Base-by-base conservation (phyloP, 2,797 vertebrate genomes). In the Spheniscus humboldti region DNA sequence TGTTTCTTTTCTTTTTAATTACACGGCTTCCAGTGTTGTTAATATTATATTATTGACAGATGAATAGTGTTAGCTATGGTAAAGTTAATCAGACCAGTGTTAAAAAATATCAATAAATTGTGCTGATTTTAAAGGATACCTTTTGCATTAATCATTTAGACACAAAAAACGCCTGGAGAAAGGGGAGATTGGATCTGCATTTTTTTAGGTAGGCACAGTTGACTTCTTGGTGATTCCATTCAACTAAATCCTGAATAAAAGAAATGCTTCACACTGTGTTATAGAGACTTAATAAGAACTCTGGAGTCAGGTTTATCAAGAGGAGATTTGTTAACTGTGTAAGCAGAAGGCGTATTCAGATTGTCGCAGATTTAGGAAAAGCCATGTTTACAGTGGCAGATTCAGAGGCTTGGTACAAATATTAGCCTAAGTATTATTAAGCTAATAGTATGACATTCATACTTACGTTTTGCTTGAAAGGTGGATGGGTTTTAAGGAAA, bases 1-100 rank as follows among this genome's bases (percentile, higher is more conserved):
- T 90, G 86, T 60, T 94, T 30, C 8, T 67, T 73, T 79, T 62
- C 50, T 64, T 79, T 89, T 73, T 76, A 79, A 96, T 96, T 95
- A 67, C 89, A 96, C 0, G 1, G 90, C 57, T 96, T 86, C 74
- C 57, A 66, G 50, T 60, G 62, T 20, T 57, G 76, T 78, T 94
- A 94, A 57, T 81, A 50, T 60, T 75, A 56, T 43, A 13, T 57
- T 92, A 72, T 33, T 86, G 94, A 92, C 76, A 92, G 71, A 90
- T 90, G 48, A 81, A 33, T 56, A 60, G 59, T 86, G 88, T 86
- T 93, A 95, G 77, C 93, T 93, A 53, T 92, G 59, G 19, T 39
- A 47, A 91, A 91, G 41, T 57, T 86, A 81, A 97, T 96, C 56
- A 79, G 67, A 20, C 59, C 20, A 6, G 0, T 24, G 28, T 18